These are phyloP conservation scores for Hiodon tergisus DNA, from an alignment of 2,113 vertebrate genomes.

Conservation along the genomic window DNA sequence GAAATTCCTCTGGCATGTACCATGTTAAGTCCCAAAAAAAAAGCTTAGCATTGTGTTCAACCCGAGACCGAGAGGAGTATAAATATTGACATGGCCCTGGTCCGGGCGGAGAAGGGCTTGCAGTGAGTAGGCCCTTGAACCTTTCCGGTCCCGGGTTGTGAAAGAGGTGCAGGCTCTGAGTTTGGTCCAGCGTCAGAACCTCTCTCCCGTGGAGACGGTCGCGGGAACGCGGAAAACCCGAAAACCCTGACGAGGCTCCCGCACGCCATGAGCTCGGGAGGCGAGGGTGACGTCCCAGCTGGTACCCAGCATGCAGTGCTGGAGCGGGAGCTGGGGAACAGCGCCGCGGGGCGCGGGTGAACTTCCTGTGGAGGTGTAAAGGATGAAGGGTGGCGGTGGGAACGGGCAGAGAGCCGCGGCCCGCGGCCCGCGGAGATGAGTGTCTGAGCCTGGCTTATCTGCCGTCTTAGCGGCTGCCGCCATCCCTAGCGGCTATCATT, in stretches of 20 bases:
- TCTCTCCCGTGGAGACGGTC: neutral
- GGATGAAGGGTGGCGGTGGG: conserved; percentile 53
- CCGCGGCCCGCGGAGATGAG: conserved; percentile 53
- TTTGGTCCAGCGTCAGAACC: too few species aligned
- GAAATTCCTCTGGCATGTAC: conserved; percentile 33
- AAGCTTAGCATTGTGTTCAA: conserved; percentile 40
- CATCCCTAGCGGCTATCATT: conserved; percentile 52
- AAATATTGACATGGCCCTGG: conserved; percentile 60
- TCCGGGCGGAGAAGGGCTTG: conserved; percentile 36
- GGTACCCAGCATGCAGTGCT: neutral
- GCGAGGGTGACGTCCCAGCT: neutral
- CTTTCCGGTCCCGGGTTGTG: conserved; percentile 30
- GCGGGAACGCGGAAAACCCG: neutral
- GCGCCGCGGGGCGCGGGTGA: conserved; percentile 48
- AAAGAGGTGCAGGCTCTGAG: conserved; percentile 21
- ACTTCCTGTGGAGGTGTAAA: conserved; percentile 63
- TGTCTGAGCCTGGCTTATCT: conserved; percentile 59
- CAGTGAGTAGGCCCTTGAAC: conserved; percentile 49
- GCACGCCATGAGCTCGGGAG: neutral
- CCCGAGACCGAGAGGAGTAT: conserved; percentile 46
- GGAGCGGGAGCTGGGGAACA: conserved; percentile 1
- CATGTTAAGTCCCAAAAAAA: conserved; percentile 39
- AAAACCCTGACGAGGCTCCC: neutral
- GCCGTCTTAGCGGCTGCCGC: conserved; percentile 46
- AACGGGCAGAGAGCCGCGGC: conserved; percentile 33